Evolutionary conservation across 1,140 invertebrate genomes (phyloP).

Genomic region (Gonioctena quinquepunctata): DNA sequence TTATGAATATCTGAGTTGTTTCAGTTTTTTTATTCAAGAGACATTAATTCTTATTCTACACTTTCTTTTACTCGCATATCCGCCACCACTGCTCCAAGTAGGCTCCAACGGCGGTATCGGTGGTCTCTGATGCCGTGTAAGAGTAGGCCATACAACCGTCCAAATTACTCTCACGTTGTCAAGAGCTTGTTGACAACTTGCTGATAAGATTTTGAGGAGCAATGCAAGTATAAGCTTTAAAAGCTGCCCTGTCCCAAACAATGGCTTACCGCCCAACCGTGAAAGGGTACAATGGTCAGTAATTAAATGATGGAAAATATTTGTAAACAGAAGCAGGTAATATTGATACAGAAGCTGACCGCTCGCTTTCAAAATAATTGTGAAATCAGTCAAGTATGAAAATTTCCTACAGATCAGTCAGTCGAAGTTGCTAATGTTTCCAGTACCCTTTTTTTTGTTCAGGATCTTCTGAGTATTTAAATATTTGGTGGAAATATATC

Average conservation of each 20-base stretch:
- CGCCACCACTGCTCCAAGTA: not conserved
- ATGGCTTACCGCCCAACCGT: not conserved
- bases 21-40: no score
- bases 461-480: no score
- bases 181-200: slow-evolving; percentile 11
- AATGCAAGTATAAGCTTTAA: not conserved
- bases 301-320: slow-evolving; percentile 10
- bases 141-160: not conserved
- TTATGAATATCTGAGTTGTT: no score
- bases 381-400: not conserved
- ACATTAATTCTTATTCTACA: no score
- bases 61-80: not conserved
- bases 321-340: slow-evolving; percentile 11
- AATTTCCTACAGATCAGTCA: not conserved
- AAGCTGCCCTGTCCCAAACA: slow-evolving; percentile 2
- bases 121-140: not conserved
- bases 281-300: slow-evolving; percentile 3
- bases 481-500: no score
- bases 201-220: slow-evolving; percentile 5
- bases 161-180: slow-evolving; percentile 8
- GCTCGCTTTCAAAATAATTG: not conserved
- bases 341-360: not conserved
- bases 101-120: not conserved
- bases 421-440: not conserved
- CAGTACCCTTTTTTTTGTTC: not conserved